Base-by-base conservation (phyloP, 2,113 vertebrate genomes). In the Heloderma charlesbogerti region DNA sequence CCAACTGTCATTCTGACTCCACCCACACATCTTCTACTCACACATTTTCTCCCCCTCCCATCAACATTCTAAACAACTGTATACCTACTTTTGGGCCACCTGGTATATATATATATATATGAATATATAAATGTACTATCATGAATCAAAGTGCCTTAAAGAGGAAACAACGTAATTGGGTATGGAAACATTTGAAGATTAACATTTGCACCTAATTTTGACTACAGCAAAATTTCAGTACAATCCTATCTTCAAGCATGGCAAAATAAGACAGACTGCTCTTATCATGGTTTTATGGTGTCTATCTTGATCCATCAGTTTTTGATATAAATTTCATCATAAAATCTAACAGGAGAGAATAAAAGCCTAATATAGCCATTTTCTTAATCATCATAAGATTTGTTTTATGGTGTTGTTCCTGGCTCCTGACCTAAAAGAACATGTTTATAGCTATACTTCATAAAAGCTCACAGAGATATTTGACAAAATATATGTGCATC, bases 301-400 rank as follows among this genome's bases (percentile, higher is more conserved):
- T 29, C 29, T 15, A 82, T 63, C 51, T 89, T 60, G 12, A 4
- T 0, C 84, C 43, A 84, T 6, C 71, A 9, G 25, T 37, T 86
- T 80, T 45, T 72, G 91, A 91, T 93, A 92, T 90, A 85, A 63
- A 93, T 74, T 91, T 75, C 16, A 34, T 81, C 87, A 88, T 74
- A 86, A 91, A 89, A 84, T 57, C 75, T 67, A 90, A 13, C 67
- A 94, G 6, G 37, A 81, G 9, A 27, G 16, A 81, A 88, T 72
- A 87, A 77, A 67, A 93, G 22, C 84, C 1, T 71, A 88, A 37
- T 57, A 51, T 34, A 4, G 43, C 43, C 40, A 69, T 85, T 88
- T 85, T 63, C 79, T 78, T 83, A 9, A 16, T 60, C 45, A 88
- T 75, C 34, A 78, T 54, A 92, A 45, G 67, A 40, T 82, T 45